Evolutionary conservation across 2,797 vertebrate species (phyloP), one percentile per base, ranked within the genome.

Genomic region (Amniataba percoides): DNA sequence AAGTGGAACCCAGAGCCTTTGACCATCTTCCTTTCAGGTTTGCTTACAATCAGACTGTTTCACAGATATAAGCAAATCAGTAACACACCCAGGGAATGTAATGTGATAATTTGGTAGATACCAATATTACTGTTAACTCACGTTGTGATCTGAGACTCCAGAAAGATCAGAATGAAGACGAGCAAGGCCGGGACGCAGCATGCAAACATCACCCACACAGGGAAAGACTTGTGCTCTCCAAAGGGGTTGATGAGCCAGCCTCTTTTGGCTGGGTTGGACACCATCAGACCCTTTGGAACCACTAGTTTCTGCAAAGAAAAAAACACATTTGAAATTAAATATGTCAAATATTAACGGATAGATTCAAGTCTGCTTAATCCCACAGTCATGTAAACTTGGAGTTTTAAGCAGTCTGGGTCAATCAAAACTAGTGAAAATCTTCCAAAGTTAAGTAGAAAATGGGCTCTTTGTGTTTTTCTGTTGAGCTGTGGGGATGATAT

Each of bases 71-170:
- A 7, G 19, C 8, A 16, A 48, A 36, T 11, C 9, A 65, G 43
- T 49, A 2, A 48, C 27, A 60, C 34, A 59, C 1, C 15, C 3
- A 19, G 4, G 23, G 69, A 19, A 48, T 43, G 9, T 48, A 18
- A 48, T 12, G 21, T 77, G 3, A 23, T 12, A 10, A 23, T 39
- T 46, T 1, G 58, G 11, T n/a, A 31, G 5, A 63, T 14, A 19
- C 1, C 68, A 14, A 25, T 31, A 7, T 7, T 46, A 55, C 51
- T 31, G 27, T 31, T 5, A 10, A 88, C 96, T 96, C 92, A 99
- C 98, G 98, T 99, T 80, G 98, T 99, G 87, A 99, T 99, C 94
- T 99, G 98, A 1, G 98, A 97, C 93, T 99, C 98, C 0, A 99
- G 95, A 86, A 99, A 99, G 91, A 99, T 99, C 83, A 99, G 97